Conservation (phyloP, 2,797 vertebrate species). For the Lycodopsis pacificus region DNA sequence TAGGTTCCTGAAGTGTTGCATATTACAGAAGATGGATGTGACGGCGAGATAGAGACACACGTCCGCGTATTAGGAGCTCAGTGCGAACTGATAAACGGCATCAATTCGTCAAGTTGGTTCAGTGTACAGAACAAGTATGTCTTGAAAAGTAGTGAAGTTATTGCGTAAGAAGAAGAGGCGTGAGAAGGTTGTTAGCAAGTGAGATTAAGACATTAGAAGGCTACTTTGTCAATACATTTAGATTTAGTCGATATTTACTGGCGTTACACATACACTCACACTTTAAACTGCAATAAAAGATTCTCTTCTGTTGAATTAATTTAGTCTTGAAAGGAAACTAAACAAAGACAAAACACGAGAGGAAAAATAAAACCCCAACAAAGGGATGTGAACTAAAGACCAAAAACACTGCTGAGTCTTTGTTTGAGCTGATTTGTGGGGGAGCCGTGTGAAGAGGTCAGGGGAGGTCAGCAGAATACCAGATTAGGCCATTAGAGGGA, state of each 20-base stretch:
- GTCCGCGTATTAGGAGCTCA: too few species aligned
- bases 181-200: background rate
- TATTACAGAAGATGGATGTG: background rate
- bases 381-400: conserved; percentile 50
- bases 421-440: conserved; percentile 70
- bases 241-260: background rate
- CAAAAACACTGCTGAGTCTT: conserved; percentile 51
- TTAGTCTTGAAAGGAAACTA: conserved; percentile 53
- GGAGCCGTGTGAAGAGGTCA: conserved; percentile 75
- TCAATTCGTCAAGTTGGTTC: background rate
- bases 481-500: conserved; percentile 80
- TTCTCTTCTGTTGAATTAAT: conserved; percentile 52
- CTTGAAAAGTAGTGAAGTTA: background rate
- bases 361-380: conserved; percentile 58
- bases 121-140: background rate
- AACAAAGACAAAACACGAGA: conserved; percentile 52
- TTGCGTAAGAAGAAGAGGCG: background rate
- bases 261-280: background rate
- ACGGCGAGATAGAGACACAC: background rate
- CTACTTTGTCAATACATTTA: background rate
- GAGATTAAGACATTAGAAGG: background rate
- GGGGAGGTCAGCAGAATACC: conserved; percentile 67
- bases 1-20: background rate
- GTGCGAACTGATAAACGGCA: background rate
- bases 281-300: conserved; percentile 29